These are phyloP conservation scores for Brachirus orientalis DNA, from an alignment of 2,113 vertebrate species.

Conservation along the genomic window DNA sequence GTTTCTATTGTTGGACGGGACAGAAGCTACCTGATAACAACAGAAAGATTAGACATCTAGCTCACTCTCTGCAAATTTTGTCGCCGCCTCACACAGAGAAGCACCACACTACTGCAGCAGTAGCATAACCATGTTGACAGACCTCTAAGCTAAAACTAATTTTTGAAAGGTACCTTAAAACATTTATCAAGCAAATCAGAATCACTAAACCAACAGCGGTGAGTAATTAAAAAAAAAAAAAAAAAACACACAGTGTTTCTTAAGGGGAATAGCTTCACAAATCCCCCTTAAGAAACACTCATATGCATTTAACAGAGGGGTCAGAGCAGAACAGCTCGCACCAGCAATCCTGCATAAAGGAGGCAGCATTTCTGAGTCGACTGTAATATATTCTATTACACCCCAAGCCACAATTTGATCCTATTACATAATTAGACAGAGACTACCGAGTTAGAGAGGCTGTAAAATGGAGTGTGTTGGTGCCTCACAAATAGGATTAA, in stretches of 20 bases:
- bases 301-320: slow-evolving; percentile 34
- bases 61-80: background rate
- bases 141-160: slow-evolving; percentile 13
- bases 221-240: slow-evolving; percentile 59
- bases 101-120: slow-evolving; percentile 6
- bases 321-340: slow-evolving; percentile 41
- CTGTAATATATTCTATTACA: slow-evolving; percentile 63
- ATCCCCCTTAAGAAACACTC: slow-evolving; percentile 24
- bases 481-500: slow-evolving; percentile 57
- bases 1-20: background rate
- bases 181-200: slow-evolving; percentile 40
- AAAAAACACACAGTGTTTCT: no score
- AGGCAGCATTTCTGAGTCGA: slow-evolving; percentile 39
- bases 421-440: slow-evolving; percentile 67
- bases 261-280: slow-evolving; percentile 21
- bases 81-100: slow-evolving; percentile 16
- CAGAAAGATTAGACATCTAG: slow-evolving; percentile 1
- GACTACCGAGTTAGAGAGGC: slow-evolving; percentile 48
- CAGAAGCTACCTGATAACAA: background rate
- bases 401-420: slow-evolving; percentile 65
- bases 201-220: slow-evolving; percentile 25
- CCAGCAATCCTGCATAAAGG: slow-evolving; percentile 29
- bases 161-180: slow-evolving; percentile 37
- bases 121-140: slow-evolving; percentile 12
- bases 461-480: slow-evolving; percentile 55